A percentile compares a stretch with the other conserved stretches of the same genome.
phyloP scores from a whole-genome alignment of 2,888 invertebrate genomes.

The Ephialtes manifestator region DNA sequence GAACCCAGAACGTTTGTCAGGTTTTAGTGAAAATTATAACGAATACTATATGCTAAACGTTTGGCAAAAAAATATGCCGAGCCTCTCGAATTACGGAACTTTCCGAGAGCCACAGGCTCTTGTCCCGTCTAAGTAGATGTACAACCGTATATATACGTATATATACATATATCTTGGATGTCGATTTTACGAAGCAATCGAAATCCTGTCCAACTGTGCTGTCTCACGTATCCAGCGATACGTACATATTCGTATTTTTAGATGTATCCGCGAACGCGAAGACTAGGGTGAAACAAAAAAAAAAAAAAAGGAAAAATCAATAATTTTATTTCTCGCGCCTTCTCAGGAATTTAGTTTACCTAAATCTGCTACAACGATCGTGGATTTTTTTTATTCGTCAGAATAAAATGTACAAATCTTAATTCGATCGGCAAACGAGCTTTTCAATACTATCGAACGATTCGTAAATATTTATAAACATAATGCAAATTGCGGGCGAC shows the following conservation, averaged over 20 bases:
- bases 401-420: too few species aligned
- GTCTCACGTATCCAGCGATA: constrained; percentile 51
- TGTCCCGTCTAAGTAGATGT: constrained; percentile 56
- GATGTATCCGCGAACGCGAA: constrained; percentile 31
- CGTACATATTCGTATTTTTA: constrained; percentile 18
- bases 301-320: too few species aligned
- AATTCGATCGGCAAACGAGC: too few species aligned
- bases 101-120: constrained; percentile 18
- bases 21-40: constrained; percentile 53
- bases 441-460: too few species aligned
- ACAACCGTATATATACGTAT: constrained; percentile 45
- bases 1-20: constrained; percentile 78
- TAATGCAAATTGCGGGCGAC: too few species aligned
- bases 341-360: too few species aligned
- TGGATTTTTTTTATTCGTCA: too few species aligned
- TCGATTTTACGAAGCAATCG: constrained; percentile 73
- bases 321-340: too few species aligned
- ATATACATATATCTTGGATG: constrained; percentile 52
- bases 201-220: constrained; percentile 72
- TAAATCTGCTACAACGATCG: too few species aligned
- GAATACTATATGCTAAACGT: constrained; percentile 12
- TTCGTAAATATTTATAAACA: too few species aligned
- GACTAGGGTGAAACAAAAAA: neutral
- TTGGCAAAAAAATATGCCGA: constrained; percentile 16
- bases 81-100: neutral